These are phyloP conservation scores for Anorthoa munda DNA, from an alignment of 2,888 invertebrate species.

Conservation along the genomic window DNA sequence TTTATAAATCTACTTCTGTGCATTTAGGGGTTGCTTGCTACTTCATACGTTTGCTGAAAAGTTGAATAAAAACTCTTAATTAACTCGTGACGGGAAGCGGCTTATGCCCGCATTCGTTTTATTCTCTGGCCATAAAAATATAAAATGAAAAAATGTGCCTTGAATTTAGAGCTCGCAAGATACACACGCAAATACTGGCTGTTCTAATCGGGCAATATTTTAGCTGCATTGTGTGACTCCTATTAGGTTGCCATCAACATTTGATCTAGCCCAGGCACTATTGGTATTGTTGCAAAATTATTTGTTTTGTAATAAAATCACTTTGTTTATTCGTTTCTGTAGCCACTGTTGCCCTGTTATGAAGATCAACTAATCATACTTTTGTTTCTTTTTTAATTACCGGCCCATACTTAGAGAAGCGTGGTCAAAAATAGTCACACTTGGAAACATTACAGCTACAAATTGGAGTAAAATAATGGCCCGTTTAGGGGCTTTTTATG, in stretches of 20 bases:
- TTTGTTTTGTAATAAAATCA: too few relatives aligned
- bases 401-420: too few relatives aligned
- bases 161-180: conserved; percentile 6
- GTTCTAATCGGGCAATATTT: neutral
- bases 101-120: conserved; percentile 31
- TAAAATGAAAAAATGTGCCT: neutral
- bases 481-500: neutral
- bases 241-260: neutral
- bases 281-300: too few relatives aligned
- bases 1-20: conserved; percentile 17
- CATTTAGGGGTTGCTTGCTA: conserved; percentile 2
- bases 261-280: too few relatives aligned
- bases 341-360: too few relatives aligned
- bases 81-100: conserved; percentile 43
- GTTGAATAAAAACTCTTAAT: conserved; percentile 46
- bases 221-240: neutral
- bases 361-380: too few relatives aligned
- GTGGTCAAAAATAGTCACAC: neutral
- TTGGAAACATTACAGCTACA: neutral
- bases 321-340: too few relatives aligned
- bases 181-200: neutral
- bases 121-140: conserved; percentile 29
- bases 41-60: conserved; percentile 39
- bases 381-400: too few relatives aligned
- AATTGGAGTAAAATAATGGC: neutral